Base-by-base conservation (phyloP, 2,888 invertebrate genomes). In the Chironomus tentans region DNA sequence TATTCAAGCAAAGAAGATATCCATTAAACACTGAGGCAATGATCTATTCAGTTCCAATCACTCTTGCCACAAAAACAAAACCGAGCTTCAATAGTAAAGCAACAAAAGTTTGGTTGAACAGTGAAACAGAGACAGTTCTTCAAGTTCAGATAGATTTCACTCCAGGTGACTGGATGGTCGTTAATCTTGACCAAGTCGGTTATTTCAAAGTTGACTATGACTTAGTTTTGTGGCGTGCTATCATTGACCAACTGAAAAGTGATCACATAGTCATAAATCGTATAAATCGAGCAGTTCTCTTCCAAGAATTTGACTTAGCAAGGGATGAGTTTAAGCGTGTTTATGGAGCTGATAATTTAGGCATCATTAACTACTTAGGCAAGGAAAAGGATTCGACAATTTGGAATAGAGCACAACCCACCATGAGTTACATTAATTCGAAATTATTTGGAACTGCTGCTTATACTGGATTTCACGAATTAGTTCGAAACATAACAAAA, bases 171-270 rank as follows among this genome's bases (percentile, higher is more conserved):
- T 70, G 70, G 70, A 70, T 70, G 12, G 15, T 70, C 12, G 12
- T 70, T 7, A 70, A 70, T 12, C n/a, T 70, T 21, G 18, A 21
- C 2, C 47, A 46, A 15, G 21, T 21, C 5, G 70, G 70, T 4
- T 70, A 70, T 21, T 70, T 22, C 15, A 46, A 21, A 47, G 47
- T 70, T 38, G 46, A 38, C 18, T 70, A 70, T 46, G 70, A 70
- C 3, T 78, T 79, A 0, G 80, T 81, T 0, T 89, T 90, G 80
- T 91, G 90, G 91, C 80, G 82, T 0, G 83, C 86, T 0, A 81
- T 91, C 2, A 82, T 84, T 0, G 78, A 79, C 0, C 86, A 84
- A 4, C 80, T 91, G 65, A 79, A 80, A 10, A 79, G 77, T 0
- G 82, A 86, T 0, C 84, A 85, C 69, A 47, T 70, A 1, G 80